Evolutionary conservation across 2,797 vertebrate genomes (phyloP), one percentile per base, ranked within the genome.

Genomic region (Acipenser transmontanus): DNA sequence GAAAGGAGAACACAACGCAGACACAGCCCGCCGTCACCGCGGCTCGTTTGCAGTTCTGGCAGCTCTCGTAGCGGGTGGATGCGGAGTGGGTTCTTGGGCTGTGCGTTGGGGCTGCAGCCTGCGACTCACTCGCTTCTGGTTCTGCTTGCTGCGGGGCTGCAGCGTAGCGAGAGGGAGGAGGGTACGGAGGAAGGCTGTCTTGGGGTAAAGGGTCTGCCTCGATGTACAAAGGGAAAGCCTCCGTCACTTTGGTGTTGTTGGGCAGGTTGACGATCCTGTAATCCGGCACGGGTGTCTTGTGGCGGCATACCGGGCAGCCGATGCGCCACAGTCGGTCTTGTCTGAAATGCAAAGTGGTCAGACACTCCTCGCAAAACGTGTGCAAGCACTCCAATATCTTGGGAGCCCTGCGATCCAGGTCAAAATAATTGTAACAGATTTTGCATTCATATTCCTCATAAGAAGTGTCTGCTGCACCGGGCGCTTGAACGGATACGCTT

Each of bases 361-460:
- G 85, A 74, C 95, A 97, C 89, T 95, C 93, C 88, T 94, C 93
- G 81, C 95, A 98, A 67, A 98, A 98, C 73, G 94, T 98, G 93
- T 97, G 95, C 85, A 98, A 81, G 79, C 95, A 98, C 76, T 94
- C 94, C 56, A 98, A 80, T 73, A 96, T 92, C 82, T 94, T 96
- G 9, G 95, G 95, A 60, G 94, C 93, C 66, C 94, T 90, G 62
- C 94, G 91, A 80, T 91, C 95, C 79, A 88, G 85, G 87, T 97
- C 94, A 84, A 96, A 98, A 70, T 94, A 95, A 82, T 96, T 97
- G 84, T 97, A 97, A 80, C 95, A 98, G 78, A 98, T 96, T 76
- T 97, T 96, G 80, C 95, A 97, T 72, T 97, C 95, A 79, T 92
- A 95, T 78, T 96, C 95, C 83, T 97, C 94, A 57, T 91, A 92